These are phyloP conservation scores for Leptinotarsa rubiginosa DNA, from an alignment of 2,888 invertebrate genomes.

Conservation along the genomic window DNA sequence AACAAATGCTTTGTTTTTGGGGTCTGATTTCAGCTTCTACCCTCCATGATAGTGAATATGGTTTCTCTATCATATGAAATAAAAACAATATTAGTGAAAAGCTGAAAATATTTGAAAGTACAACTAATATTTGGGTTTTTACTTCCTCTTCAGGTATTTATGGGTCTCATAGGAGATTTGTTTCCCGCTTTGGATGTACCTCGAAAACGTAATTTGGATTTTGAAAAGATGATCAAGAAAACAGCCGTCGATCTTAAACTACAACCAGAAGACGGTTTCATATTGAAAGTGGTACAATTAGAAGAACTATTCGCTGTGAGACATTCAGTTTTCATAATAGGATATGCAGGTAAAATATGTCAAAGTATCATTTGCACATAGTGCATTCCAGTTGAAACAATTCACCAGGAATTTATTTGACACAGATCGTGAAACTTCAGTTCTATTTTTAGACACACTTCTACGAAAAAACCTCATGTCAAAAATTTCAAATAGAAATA, in stretches of 20 bases:
- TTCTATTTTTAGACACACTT: too few relatives aligned
- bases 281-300: constrained; percentile 88
- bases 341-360: constrained; percentile 77
- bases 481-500: too few relatives aligned
- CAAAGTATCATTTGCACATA: background rate
- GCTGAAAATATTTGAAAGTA: too few relatives aligned
- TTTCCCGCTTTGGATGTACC: constrained; percentile 95
- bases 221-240: constrained; percentile 82
- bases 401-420: too few relatives aligned
- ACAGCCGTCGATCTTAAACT: constrained; percentile 85
- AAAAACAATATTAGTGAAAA: too few relatives aligned
- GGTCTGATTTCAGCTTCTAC: too few relatives aligned
- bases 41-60: too few relatives aligned
- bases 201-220: constrained; percentile 85
- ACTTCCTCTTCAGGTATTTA: constrained; percentile 71
- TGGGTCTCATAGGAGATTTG: constrained; percentile 93
- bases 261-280: constrained; percentile 92
- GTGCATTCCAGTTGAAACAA: background rate
- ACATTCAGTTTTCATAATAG: constrained; percentile 83
- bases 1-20: too few relatives aligned
- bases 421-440: too few relatives aligned
- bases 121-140: too few relatives aligned
- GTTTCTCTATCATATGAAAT: too few relatives aligned
- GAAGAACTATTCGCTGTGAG: constrained; percentile 93
- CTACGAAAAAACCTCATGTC: too few relatives aligned